Base-by-base conservation (phyloP, 2,113 vertebrate genomes). In the Phalacrocorax brasilianus region DNA sequence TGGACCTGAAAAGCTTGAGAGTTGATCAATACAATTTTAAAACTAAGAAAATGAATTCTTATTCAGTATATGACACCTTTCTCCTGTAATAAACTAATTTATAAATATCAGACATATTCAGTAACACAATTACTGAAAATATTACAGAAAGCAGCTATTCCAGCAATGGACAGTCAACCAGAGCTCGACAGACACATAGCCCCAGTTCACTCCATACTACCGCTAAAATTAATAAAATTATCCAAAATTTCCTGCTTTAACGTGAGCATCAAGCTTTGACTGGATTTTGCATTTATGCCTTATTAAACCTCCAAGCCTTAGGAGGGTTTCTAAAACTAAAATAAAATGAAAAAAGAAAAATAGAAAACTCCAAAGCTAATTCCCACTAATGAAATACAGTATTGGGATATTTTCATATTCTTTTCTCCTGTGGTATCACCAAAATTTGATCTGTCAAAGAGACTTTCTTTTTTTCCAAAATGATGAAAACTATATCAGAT, bases 281-380 rank as follows among this genome's bases (percentile, higher is more conserved):
- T 61, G 32, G 8, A 76, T 68, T 65, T 72, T 61, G 16, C 8
- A 85, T 50, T 83, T 70, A 35, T 6, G 79, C 28, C 21, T 72
- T 75, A 72, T 30, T 63, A 68, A 88, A 45, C 5, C 24, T 62
- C 33, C 28, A 66, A 85, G 55, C 32, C 21, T 53, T 73, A 65
- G 14, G 33, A 87, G 26, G n/a, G 4, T n/a, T 85, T n/a, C 63
- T 73, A 73, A 89, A 97, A 68, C 20, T 23, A 49, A 61, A 94
- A 73, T 8, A 7, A 91, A 75, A 76, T 15, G 3, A 1, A 12
- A 67, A 80, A 65, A 49, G 11, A 49, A 73, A 59, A 74, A 23
- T 67, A 44, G 13, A 63, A 56, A 93, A 9, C 24, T 23, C 18
- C 44, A 62, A 73, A 56, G 5, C 30, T 18, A 5, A 76, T 72